Evolutionary conservation across 2,113 vertebrate species (phyloP), one percentile per base, ranked within the genome.

Genomic region (Halichoeres trimaculatus): DNA sequence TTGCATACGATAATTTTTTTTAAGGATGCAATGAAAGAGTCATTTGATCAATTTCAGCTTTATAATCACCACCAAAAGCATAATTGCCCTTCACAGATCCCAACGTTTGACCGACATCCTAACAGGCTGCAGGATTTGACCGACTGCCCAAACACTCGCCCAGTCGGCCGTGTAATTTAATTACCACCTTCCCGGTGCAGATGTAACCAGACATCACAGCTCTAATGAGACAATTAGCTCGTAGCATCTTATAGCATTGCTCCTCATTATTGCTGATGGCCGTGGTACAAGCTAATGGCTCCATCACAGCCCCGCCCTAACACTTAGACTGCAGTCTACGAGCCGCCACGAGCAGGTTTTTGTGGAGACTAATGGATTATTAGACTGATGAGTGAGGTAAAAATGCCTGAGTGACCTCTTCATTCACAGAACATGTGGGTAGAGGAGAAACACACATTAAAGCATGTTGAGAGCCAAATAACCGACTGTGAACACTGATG

Each of bases 191-290:
- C 16, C 40, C 79, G 54, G 6, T 56, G 62, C 67, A 74, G 59
- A 75, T 77, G 50, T 48, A 86, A 69, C 19, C 4, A 59, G 62
- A 86, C 84, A 59, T 67, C 1, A 22, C 22, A 53, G 55, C 55
- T 58, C 57, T 89, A 85, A 84, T 79, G 76, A 83, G 81, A 77
- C 81, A 65, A 70, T 89, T 83, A 77, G 79, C 78, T 58, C 51
- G 64, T 48, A 68, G 36, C 69, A 35, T 83, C 74, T 60, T 74
- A 56, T 68, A 78, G 48, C 74, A 74, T 66, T 34, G 17, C 76
- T 74, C 48, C 76, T 78, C 78, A 71, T 88, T 80, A 84, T 47
- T 16, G 9, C 74, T 61, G 79, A 74, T 64, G 59, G 74, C 41
- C 0, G 1, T 22, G 52, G 72, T 51, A 64, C 67, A 45, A 40